phyloP scores from a whole-genome alignment of 2,113 vertebrate genomes.

The human region DNA sequence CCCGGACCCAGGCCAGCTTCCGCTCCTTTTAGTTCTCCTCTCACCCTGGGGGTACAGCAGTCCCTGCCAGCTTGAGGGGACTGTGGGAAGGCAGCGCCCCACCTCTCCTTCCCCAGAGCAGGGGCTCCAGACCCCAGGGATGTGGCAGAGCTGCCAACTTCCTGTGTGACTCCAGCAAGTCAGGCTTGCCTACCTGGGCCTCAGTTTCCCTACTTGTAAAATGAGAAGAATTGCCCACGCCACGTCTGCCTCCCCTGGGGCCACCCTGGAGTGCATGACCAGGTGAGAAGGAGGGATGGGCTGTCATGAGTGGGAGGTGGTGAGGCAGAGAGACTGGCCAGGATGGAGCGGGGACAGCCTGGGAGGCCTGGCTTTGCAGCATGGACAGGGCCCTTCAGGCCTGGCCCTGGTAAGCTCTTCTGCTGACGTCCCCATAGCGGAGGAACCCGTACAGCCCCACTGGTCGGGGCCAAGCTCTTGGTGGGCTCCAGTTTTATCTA shows the following conservation, averaged over 20 bases:
- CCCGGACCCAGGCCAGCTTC: neutral
- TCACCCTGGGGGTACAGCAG: neutral
- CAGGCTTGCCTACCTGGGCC: neutral
- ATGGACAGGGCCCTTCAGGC: neutral
- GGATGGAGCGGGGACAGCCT: neutral
- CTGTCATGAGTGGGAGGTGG: neutral
- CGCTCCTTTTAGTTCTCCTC: neutral
- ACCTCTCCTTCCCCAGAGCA: neutral
- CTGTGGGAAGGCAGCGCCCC: neutral
- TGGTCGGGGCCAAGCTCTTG: neutral
- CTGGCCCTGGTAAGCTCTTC: neutral
- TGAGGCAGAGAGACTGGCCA: neutral
- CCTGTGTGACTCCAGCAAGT: neutral
- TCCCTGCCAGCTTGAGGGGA: neutral
- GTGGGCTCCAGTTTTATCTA: neutral
- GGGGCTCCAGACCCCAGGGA: neutral
- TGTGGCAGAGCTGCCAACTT: neutral
- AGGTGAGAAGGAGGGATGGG: neutral
- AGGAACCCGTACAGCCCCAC: neutral
- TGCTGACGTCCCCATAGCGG: neutral
- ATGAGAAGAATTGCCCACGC: neutral
- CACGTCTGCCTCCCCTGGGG: neutral
- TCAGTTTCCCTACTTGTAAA: neutral
- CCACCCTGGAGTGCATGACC: neutral
- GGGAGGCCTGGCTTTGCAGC: conserved; percentile 4